phyloP scores from a whole-genome alignment of 2,888 invertebrate species.

The Odontomyia ornata region DNA sequence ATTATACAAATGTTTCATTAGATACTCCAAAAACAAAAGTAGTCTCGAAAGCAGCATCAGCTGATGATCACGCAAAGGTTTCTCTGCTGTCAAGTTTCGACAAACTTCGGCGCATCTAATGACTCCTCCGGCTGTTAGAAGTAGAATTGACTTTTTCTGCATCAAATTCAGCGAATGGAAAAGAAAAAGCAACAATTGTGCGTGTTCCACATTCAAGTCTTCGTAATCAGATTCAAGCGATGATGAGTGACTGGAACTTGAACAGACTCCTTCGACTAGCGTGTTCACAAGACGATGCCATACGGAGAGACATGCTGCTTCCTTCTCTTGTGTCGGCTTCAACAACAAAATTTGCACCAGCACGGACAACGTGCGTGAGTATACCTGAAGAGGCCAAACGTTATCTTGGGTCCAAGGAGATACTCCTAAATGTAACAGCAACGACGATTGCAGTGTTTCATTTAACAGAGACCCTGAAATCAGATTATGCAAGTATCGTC shows the following conservation, averaged over 20 bases:
- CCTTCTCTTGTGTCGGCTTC: slow-evolving; percentile 85
- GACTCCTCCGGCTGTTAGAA: slow-evolving; percentile 81
- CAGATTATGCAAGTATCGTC: slow-evolving; percentile 70
- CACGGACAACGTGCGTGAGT: slow-evolving; percentile 79
- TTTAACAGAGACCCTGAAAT: slow-evolving; percentile 76
- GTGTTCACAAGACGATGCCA: slow-evolving; percentile 92
- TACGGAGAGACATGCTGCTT: slow-evolving; percentile 88
- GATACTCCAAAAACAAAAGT: slow-evolving; percentile 88
- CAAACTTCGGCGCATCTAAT: slow-evolving; percentile 74
- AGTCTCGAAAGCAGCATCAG: slow-evolving; percentile 84
- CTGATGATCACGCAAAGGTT: slow-evolving; percentile 68
- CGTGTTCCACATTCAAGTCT: slow-evolving; percentile 96
- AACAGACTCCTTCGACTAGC: slow-evolving; percentile 81
- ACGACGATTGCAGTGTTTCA: slow-evolving; percentile 74
- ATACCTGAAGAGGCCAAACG: slow-evolving; percentile 81
- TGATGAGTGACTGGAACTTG: slow-evolving; percentile 47
- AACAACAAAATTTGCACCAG: slow-evolving; percentile 86
- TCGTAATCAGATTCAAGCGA: slow-evolving; percentile 60
- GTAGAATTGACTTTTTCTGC: slow-evolving; percentile 94
- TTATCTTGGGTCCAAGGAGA: slow-evolving; percentile 75
- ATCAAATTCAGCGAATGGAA: slow-evolving; percentile 95
- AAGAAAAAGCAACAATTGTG: slow-evolving; percentile 89
- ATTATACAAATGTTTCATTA: slow-evolving; percentile 95
- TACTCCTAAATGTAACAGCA: slow-evolving; percentile 78
- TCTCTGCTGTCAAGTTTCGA: slow-evolving; percentile 62